These are phyloP conservation scores for Osmerus eperlanus DNA, from an alignment of 2,113 vertebrate genomes.

Conservation along the genomic window DNA sequence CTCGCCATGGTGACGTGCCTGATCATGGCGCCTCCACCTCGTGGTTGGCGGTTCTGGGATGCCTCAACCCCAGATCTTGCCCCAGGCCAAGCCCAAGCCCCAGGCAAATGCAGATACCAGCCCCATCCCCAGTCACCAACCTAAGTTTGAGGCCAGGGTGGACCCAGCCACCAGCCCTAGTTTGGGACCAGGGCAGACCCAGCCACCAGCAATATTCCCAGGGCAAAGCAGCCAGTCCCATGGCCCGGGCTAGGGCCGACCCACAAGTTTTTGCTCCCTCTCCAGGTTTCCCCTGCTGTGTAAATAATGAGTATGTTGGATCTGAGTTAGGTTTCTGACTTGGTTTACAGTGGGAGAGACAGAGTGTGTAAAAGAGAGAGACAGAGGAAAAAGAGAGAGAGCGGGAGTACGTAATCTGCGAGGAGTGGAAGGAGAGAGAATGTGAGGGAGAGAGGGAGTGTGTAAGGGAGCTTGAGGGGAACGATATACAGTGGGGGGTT, in stretches of 20 bases:
- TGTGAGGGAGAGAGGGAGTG: not conserved
- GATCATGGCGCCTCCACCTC: constrained; percentile 21
- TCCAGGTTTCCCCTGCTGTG: not conserved
- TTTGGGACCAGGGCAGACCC: constrained; percentile 32
- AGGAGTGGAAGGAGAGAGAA: not conserved
- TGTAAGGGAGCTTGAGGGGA: not conserved
- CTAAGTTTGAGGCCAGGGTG: constrained; percentile 51
- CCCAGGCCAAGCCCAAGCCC: constrained; percentile 5
- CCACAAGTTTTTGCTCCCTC: not conserved
- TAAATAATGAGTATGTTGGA: constrained; percentile 2
- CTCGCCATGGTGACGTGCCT: constrained; percentile 52
- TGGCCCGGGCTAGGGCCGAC: not conserved
- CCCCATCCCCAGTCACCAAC: constrained; percentile 28
- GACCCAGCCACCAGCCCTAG: constrained; percentile 42
- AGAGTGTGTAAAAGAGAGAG: constrained; percentile 11
- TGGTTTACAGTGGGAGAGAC: constrained; percentile 7
- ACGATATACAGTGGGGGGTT: not conserved
- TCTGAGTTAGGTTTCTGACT: constrained; percentile 9
- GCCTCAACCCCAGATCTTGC: too few species aligned
- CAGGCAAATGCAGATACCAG: constrained; percentile 44
- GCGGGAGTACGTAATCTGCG: not conserved
- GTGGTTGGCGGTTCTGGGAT: too few species aligned
- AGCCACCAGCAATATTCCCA: constrained; percentile 22
- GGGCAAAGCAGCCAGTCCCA: not conserved
- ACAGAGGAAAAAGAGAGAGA: not conserved